phyloP scores from a whole-genome alignment of 2,797 vertebrate genomes.

The Steatocranus sp. region DNA sequence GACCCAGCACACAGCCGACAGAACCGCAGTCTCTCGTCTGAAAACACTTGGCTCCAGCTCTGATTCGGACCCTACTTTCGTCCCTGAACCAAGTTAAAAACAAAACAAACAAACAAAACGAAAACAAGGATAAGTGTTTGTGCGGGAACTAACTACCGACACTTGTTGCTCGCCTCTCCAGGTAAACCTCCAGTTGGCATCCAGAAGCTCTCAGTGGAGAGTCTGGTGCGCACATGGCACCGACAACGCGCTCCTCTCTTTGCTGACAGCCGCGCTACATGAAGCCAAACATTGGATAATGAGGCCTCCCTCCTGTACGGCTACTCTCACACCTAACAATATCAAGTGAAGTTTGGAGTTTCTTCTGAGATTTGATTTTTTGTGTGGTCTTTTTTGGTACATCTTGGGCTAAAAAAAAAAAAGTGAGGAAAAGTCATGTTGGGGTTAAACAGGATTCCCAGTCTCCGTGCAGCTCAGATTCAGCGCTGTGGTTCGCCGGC shows the following conservation, averaged over 20 bases:
- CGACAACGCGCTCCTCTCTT: constrained; percentile 25
- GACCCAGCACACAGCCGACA: constrained; percentile 22
- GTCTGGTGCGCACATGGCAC: constrained; percentile 64
- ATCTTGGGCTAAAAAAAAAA: not conserved
- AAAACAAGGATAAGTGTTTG: not conserved
- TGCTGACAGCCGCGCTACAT: constrained; percentile 50
- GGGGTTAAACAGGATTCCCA: constrained; percentile 72
- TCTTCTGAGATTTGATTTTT: not conserved
- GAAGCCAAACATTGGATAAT: constrained; percentile 48
- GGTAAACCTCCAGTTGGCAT: constrained; percentile 34
- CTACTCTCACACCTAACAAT: not conserved
- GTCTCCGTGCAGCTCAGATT: constrained; percentile 69
- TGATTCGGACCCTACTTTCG: not conserved
- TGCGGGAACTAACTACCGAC: not conserved
- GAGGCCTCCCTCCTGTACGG: constrained; percentile 21
- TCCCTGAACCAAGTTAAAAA: not conserved
- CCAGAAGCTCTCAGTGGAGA: constrained; percentile 1
- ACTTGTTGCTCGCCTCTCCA: constrained; percentile 43
- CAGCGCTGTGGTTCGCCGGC: constrained; percentile 48
- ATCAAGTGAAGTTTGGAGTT: not conserved
- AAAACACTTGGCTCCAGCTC: not conserved
- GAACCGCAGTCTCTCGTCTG: not conserved
- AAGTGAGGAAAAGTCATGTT: constrained; percentile 69
- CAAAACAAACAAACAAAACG: not conserved
- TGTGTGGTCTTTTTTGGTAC: not conserved